These are phyloP conservation scores for Strix aluco DNA, from an alignment of 2,113 vertebrate genomes.

Conservation along the genomic window DNA sequence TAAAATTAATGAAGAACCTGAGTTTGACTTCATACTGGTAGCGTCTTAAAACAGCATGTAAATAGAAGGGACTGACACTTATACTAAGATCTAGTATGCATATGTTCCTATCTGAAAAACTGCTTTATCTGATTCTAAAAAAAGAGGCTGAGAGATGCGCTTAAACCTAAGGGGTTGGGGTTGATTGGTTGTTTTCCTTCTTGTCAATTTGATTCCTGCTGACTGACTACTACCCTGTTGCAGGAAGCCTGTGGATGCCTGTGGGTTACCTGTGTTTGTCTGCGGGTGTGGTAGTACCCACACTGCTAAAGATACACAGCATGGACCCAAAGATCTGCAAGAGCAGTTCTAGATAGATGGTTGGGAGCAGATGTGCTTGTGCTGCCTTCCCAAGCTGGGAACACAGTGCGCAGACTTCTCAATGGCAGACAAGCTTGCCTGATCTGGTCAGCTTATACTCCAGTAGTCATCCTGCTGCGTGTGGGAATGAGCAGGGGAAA, in stretches of 20 bases:
- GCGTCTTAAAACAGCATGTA: background rate
- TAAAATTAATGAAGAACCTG: background rate
- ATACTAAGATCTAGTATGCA: background rate
- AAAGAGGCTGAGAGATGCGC: background rate
- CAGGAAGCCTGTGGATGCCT: background rate
- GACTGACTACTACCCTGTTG: background rate
- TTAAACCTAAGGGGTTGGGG: background rate
- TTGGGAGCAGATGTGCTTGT: background rate
- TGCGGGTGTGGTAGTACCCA: background rate
- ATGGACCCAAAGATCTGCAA: background rate
- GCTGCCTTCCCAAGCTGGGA: background rate
- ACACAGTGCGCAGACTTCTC: background rate
- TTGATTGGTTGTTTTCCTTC: background rate
- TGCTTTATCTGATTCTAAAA: background rate
- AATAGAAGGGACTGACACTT: conserved; percentile 1
- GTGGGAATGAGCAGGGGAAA: background rate
- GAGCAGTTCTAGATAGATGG: background rate
- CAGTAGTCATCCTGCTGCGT: background rate
- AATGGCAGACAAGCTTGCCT: background rate
- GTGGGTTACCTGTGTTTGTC: background rate
- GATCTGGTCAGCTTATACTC: background rate
- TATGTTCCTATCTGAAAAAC: background rate
- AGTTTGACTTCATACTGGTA: background rate
- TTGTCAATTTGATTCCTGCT: background rate
- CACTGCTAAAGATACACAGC: background rate